Percentiles rank a stretch among this genome's conserved stretches.
These are phyloP conservation scores for Microchrysa polita DNA, from an alignment of 2,888 invertebrate genomes.

Conservation along the genomic window DNA sequence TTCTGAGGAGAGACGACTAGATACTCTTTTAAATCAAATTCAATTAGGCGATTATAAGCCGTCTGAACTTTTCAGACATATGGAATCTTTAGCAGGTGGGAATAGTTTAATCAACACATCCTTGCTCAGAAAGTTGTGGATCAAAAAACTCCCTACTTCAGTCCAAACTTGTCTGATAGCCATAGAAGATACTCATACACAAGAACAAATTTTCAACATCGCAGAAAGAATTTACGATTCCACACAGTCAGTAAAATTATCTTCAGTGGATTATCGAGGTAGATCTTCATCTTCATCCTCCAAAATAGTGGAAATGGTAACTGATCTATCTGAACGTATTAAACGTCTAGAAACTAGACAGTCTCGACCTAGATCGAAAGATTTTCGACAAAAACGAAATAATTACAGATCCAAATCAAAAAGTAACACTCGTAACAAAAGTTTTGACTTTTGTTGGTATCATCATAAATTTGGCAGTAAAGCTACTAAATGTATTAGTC, in stretches of 20 bases:
- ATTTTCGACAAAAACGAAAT: not conserved
- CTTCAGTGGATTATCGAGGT: no score
- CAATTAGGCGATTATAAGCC: no score
- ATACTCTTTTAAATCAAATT: not conserved
- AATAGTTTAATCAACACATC: not conserved
- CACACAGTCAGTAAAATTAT: not conserved
- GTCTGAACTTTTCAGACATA: not conserved
- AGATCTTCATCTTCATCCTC: not conserved
- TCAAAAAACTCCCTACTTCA: no score
- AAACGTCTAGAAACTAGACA: not conserved
- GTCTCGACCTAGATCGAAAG: no score
- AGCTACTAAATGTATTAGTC: not conserved
- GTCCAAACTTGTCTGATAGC: not conserved
- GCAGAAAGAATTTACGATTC: slow-evolving; percentile 37
- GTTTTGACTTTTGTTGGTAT: not conserved
- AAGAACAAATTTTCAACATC: slow-evolving; percentile 21
- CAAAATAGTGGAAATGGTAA: not conserved
- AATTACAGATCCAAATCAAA: not conserved
- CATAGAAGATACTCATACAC: not conserved
- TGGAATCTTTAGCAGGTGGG: slow-evolving; percentile 13
- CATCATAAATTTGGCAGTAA: not conserved
- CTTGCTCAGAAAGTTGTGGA: not conserved
- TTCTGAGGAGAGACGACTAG: slow-evolving; percentile 38
- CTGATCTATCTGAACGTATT: not conserved
- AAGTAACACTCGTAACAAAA: not conserved